A percentile compares a stretch with the other conserved stretches of the same genome.
Conservation (phyloP, 2,888 invertebrate genomes). For the Megastigmus dorsalis region DNA sequence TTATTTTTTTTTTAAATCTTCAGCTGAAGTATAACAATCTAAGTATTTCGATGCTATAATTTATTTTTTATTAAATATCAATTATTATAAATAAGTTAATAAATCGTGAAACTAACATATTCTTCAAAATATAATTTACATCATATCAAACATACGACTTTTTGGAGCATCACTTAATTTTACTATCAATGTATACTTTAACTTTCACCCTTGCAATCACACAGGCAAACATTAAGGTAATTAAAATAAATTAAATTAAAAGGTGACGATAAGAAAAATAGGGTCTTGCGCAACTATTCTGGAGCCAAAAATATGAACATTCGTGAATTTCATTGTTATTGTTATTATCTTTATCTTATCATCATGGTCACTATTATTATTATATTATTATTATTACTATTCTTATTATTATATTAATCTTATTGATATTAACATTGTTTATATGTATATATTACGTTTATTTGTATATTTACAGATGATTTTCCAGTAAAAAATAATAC, state of each 20-base stretch:
- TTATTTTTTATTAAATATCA: too few relatives aligned
- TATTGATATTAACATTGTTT: neutral
- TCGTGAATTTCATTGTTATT: slow-evolving; percentile 34
- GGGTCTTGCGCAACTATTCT: slow-evolving; percentile 8
- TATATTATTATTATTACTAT: slow-evolving; percentile 7
- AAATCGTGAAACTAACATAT: too few relatives aligned
- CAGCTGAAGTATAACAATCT: too few relatives aligned
- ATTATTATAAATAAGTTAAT: too few relatives aligned
- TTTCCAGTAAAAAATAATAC: neutral
- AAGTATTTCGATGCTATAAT: too few relatives aligned
- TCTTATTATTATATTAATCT: neutral
- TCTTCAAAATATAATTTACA: too few relatives aligned
- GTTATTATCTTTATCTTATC: slow-evolving; percentile 34
- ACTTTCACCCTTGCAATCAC: neutral
- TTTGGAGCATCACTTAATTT: too few relatives aligned
- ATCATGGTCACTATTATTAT: slow-evolving; percentile 19
- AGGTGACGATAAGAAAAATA: neutral
- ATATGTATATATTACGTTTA: slow-evolving; percentile 1
- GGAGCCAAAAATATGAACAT: neutral
- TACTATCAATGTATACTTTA: too few relatives aligned
- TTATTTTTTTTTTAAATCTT: too few relatives aligned
- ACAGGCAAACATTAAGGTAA: neutral
- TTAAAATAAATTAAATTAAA: neutral
- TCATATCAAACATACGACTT: too few relatives aligned
- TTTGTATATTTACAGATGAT: neutral